phyloP scores from a whole-genome alignment of 2,113 vertebrate genomes.

The Chloroceryle aenea region DNA sequence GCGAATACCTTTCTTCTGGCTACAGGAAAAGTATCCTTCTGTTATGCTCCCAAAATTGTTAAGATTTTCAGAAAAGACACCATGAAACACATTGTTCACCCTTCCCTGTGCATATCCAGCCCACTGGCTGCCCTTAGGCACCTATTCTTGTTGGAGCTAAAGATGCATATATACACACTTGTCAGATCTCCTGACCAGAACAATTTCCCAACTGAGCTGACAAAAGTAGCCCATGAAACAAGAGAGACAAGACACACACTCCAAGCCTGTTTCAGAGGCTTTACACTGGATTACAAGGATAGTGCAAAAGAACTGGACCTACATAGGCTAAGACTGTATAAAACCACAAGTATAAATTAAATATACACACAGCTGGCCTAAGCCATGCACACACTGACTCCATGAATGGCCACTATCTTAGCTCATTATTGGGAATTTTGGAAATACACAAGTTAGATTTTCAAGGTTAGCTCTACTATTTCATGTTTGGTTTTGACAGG shows the following conservation, averaged over 20 bases:
- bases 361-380: not conserved
- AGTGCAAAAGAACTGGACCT: not conserved
- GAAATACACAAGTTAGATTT: not conserved
- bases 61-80: not conserved
- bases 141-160: not conserved
- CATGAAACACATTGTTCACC: not conserved
- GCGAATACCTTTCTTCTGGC: not conserved
- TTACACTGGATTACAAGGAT: not conserved
- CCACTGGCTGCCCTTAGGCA: not conserved
- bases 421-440: not conserved
- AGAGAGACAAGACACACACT: not conserved
- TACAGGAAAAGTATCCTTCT: not conserved
- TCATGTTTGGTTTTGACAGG: not conserved
- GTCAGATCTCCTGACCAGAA: not conserved
- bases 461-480: not conserved
- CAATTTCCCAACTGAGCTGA: not conserved
- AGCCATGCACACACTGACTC: not conserved
- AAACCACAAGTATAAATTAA: not conserved
- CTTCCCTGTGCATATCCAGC: not conserved
- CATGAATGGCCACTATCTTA: not conserved
- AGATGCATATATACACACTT: not conserved
- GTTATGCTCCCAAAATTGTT: not conserved
- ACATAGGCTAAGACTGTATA: not conserved
- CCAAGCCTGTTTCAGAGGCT: not conserved
- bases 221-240: not conserved